Base-by-base conservation (phyloP, 1,140 invertebrate species). In the Augochlora pura region DNA sequence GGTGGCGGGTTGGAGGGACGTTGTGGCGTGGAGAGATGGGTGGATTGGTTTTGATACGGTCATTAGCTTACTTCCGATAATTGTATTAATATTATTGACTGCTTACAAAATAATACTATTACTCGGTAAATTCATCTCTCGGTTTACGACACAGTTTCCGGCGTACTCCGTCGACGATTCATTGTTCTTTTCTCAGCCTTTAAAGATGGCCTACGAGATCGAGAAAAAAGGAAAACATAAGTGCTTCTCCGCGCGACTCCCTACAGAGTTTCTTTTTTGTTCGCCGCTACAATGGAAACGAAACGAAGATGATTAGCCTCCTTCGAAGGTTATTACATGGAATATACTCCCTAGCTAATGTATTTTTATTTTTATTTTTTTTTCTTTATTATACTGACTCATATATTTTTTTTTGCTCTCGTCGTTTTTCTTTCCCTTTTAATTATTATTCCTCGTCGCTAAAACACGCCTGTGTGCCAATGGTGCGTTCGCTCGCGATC, bases 91-190 rank as follows among this genome's bases (percentile, higher is more conserved):
- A 82, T 87, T 87, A 87, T 87, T 87, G 86, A 86, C 84, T 86
- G 84, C 84, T 87, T 87, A 81, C 78, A 87, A 87, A 87, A 86
- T 87, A 86, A 87, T 86, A 86, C 76, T 86, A 84, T 86, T 87
- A 82, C 74, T 86, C 78, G 57, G 62, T 81, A 77, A 52, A 85
- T 70, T 84, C 78, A 69, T 84, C 69, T 57, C 77, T 77, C 78
- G 83, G 79, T 69, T 84, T 59, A 84, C 83, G 82, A 85, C 74
- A 86, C 82, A 83, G 74, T 86, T 77, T 70, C 79, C 67, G 60
- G 60, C 66, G 68, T 74, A 68, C 68, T 72, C 46, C 64, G 49
- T 54, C 54, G 27, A 64, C n/a, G n/a, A 52, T 71, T 82, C 77
- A 70, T 79, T 72, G 77, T 73, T 59, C 46, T 69, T 21, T 52